Evolutionary conservation across 2,113 vertebrate species (phyloP).

Genomic region (Lophius piscatorius): DNA sequence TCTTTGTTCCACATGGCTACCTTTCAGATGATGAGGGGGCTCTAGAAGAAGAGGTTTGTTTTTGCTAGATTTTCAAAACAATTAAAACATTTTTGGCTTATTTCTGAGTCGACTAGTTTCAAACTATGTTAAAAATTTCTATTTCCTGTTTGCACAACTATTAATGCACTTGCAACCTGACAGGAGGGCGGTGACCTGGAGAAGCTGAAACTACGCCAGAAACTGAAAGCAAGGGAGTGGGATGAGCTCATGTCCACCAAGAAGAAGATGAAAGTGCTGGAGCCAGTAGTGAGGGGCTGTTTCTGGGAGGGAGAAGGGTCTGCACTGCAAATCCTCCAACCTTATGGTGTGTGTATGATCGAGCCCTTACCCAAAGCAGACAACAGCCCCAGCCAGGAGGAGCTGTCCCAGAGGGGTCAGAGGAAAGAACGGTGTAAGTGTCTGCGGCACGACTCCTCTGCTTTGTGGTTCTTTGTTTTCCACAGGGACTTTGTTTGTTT

Average conservation of each 20-base stretch:
- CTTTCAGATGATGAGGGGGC: conserved; percentile 96
- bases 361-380: conserved; percentile 80
- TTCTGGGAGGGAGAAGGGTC: conserved; percentile 79
- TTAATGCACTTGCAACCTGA: not conserved
- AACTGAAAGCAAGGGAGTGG: conserved; percentile 95
- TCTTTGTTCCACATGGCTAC: conserved; percentile 98
- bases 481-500: too few relatives aligned
- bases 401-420: conserved; percentile 71
- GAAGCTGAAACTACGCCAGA: conserved; percentile 92
- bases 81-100: not conserved
- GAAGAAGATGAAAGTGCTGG: conserved; percentile 88
- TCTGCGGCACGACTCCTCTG: not conserved
- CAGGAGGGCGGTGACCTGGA: conserved; percentile 89
- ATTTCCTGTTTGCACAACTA: not conserved
- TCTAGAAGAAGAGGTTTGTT: conserved; percentile 83
- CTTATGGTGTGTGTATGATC: conserved; percentile 82
- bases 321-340: conserved; percentile 78
- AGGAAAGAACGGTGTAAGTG: conserved; percentile 88
- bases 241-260: conserved; percentile 92
- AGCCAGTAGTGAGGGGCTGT: conserved; percentile 88
- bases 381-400: conserved; percentile 77
- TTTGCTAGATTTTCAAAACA: not conserved
- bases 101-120: too few relatives aligned
- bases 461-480: too few relatives aligned
- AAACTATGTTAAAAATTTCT: not conserved